These are phyloP conservation scores for Eretmocerus hayati DNA, from an alignment of 2,888 invertebrate species.

Conservation along the genomic window DNA sequence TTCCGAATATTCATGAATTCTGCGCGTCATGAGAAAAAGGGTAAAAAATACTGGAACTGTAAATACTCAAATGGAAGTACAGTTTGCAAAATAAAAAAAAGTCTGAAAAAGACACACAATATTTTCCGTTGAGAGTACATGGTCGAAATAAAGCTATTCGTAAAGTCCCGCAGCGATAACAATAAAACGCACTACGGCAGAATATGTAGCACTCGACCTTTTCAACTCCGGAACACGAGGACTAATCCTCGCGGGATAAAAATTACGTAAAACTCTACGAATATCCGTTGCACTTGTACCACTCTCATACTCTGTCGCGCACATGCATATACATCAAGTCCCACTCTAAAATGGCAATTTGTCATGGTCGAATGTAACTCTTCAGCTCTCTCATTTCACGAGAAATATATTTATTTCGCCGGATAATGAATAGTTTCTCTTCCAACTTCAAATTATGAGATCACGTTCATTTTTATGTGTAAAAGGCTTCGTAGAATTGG, in stretches of 20 bases:
- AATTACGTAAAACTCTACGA: conserved; percentile 14
- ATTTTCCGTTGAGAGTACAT: conserved; percentile 11
- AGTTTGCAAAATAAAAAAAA: not conserved
- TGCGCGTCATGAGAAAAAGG: too few relatives aligned
- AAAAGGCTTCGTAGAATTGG: too few relatives aligned
- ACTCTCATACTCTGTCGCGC: not conserved
- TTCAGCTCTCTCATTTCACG: too few relatives aligned
- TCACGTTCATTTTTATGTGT: too few relatives aligned
- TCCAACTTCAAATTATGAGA: too few relatives aligned
- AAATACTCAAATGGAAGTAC: conserved; percentile 4
- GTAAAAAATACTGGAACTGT: not conserved
- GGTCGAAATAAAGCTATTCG: conserved; percentile 9
- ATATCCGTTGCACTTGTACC: conserved; percentile 7
- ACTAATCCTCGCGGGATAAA: conserved; percentile 14
- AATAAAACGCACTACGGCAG: conserved; percentile 19
- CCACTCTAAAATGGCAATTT: not conserved
- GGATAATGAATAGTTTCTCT: too few relatives aligned
- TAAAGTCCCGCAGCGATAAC: conserved; percentile 18
- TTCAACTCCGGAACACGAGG: conserved; percentile 15
- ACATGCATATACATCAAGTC: not conserved
- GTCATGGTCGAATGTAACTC: too few relatives aligned
- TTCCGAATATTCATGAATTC: not conserved
- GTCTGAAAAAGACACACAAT: not conserved
- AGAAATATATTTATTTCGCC: too few relatives aligned
- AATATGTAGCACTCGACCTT: conserved; percentile 18